phyloP scores from a whole-genome alignment of 2,888 invertebrate genomes.

The Lepas anatifera region DNA sequence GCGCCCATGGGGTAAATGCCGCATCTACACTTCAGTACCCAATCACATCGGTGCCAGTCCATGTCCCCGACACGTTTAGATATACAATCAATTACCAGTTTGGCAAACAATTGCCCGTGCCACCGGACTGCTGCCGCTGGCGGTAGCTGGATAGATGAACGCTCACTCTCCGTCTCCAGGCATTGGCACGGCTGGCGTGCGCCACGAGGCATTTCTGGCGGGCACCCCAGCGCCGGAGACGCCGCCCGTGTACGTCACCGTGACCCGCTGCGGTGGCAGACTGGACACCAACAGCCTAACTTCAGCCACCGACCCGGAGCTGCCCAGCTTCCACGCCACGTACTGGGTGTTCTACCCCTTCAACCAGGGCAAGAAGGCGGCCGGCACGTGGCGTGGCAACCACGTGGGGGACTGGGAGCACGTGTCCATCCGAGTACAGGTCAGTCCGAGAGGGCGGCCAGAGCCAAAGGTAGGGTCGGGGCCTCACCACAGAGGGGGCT shows the following conservation, averaged over 20 bases:
- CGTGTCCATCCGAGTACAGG: slow-evolving; percentile 23
- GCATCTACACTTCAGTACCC: no score
- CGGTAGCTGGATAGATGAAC: no score
- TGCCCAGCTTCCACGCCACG: slow-evolving; percentile 42
- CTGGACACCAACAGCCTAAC: background rate
- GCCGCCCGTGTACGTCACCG: background rate
- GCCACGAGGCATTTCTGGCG: background rate
- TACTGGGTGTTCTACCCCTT: slow-evolving; percentile 60
- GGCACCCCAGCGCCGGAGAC: background rate
- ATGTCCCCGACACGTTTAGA: no score
- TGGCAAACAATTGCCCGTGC: no score
- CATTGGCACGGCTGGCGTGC: background rate
- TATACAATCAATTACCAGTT: no score
- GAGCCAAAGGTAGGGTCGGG: no score
- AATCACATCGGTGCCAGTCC: no score
- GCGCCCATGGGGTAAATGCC: no score
- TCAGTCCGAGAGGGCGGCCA: no score
- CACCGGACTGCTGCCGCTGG: no score
- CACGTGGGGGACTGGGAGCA: slow-evolving; percentile 27
- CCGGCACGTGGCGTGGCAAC: slow-evolving; percentile 21
- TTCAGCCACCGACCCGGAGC: background rate
- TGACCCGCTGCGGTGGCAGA: background rate
- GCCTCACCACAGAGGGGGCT: no score
- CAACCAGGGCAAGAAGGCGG: slow-evolving; percentile 46
- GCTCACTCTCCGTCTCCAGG: background rate